Evolutionary conservation across 2,113 vertebrate genomes (phyloP).

Genomic region (Neotoma lepida): DNA sequence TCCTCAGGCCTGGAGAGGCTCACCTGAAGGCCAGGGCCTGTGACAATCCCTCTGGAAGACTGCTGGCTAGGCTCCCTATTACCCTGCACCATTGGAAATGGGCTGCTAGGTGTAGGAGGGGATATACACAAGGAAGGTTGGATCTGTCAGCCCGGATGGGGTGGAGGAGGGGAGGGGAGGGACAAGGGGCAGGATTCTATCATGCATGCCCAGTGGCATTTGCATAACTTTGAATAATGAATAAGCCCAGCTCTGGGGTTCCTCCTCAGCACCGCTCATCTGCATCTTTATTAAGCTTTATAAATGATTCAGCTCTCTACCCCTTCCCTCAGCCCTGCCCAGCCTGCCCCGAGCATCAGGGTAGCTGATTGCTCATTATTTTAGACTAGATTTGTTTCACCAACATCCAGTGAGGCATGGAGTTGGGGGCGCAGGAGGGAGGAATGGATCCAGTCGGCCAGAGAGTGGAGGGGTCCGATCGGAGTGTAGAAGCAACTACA

Average conservation of each 20-base stretch:
- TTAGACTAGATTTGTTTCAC: conserved; percentile 79
- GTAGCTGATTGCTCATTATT: conserved; percentile 77
- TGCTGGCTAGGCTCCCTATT: not conserved
- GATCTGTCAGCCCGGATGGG: not conserved
- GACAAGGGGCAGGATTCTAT: conserved; percentile 64
- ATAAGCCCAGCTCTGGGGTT: conserved; percentile 81
- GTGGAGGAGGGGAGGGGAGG: not conserved
- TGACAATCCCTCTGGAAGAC: not conserved
- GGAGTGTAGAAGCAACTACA: rapidly evolving
- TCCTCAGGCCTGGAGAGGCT: not conserved
- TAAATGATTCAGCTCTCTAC: conserved; percentile 84
- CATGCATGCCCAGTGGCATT: conserved; percentile 72
- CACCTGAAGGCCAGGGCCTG: not conserved
- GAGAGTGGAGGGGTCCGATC: not conserved
- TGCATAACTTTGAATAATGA: conserved; percentile 88
- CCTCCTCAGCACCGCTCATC: conserved; percentile 81
- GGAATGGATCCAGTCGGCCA: not conserved
- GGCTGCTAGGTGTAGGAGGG: not conserved
- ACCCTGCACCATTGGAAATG: not conserved
- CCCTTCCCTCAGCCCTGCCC: not conserved
- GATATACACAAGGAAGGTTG: not conserved
- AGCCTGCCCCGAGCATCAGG: conserved; percentile 75
- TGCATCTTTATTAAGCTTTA: conserved; percentile 88
- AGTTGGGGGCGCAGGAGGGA: conserved; percentile 38
- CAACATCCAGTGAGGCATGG: conserved; percentile 74